Evolutionary conservation across 2,888 invertebrate species (phyloP), one percentile per base, ranked within the genome.

Genomic region (Cataglyphis livida): DNA sequence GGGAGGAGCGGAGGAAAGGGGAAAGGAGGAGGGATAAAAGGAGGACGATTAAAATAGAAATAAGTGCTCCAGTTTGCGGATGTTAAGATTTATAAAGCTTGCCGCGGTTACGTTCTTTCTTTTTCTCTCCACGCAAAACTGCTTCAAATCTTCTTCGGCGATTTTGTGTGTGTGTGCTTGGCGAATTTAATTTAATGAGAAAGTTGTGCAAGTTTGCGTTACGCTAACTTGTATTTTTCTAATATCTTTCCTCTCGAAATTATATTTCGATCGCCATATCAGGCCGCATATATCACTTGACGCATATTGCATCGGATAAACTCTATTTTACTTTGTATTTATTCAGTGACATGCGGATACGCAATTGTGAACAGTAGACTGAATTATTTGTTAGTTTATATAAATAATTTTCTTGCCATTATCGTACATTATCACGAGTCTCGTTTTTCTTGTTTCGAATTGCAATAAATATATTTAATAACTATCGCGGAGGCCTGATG

Each of bases 31-130:
- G 38, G 62, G 68, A 79, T 70, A 79, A 88, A 88, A 88, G 84
- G 59, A 82, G 84, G 51, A 28, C 84, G 89, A 89, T 89, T 89
- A 89, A 89, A 88, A 84, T 75, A 81, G 87, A 88, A 87, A 87
- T 84, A 88, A 89, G 84, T 85, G 88, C 66, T 85, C 85, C 85
- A 81, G 83, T 88, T 88, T 87, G 87, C 76, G 76, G 78, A 68
- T 54, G 61, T 61, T 81, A 25, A 78, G 79, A 85, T 88, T 88
- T 84, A 84, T 85, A 87, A 88, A 87, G 85, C 88, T 83, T 62
- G 65, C 84, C 57, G 81, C 57, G 79, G 64, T 81, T 59, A 41
- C 68, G 21, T 64, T 83, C 51, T 51, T 38, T 35, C 35, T 59
- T 15, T 44, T 18, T 28, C 28, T 38, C 28, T 32, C 61, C 28